Evolutionary conservation across 2,888 invertebrate species (phyloP).

Genomic region (Yponomeuta sedellus): DNA sequence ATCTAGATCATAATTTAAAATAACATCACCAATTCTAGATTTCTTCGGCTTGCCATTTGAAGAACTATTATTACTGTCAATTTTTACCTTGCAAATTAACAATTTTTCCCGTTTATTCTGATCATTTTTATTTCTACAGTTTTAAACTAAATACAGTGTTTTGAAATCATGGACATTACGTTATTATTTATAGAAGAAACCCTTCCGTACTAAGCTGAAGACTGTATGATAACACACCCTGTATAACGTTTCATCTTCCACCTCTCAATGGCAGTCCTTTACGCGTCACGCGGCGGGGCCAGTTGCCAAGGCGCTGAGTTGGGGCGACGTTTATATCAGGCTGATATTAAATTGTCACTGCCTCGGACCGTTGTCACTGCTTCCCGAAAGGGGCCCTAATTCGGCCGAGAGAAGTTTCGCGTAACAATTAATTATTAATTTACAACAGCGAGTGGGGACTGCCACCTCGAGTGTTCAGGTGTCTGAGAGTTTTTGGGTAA

Average conservation of each 20-base stretch:
- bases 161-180: no score
- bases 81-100: no score
- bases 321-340: slow-evolving; percentile 51
- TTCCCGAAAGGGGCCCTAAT: slow-evolving; percentile 65
- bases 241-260: neutral
- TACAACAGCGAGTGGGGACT: slow-evolving; percentile 20
- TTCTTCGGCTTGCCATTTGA: no score
- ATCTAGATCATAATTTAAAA: no score
- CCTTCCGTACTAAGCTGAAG: no score
- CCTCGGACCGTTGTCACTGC: slow-evolving; percentile 55
- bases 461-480: neutral
- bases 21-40: no score
- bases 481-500: neutral
- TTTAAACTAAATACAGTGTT: no score
- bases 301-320: slow-evolving; percentile 23
- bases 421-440: slow-evolving; percentile 74
- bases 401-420: slow-evolving; percentile 64
- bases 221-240: no score
- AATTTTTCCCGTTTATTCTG: no score
- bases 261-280: neutral
- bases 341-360: slow-evolving; percentile 70
- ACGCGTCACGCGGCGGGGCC: neutral
- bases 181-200: no score
- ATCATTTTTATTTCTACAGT: no score
- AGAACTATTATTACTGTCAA: no score